Conservation (phyloP, 2,797 vertebrate species). For the Columba guinea region DNA sequence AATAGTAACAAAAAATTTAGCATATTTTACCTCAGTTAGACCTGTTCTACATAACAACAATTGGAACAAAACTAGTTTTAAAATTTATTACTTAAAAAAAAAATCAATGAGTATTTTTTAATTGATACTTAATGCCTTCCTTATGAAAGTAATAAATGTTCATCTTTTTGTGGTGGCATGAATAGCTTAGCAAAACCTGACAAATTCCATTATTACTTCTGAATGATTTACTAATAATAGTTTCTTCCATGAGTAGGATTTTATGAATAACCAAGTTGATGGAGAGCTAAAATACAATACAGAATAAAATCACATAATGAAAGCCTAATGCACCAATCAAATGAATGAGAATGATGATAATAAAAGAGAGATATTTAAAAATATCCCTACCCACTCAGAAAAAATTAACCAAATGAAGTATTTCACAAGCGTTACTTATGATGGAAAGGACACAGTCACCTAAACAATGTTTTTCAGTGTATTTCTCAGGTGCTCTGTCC, state of each 20-base stretch:
- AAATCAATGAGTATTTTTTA: not conserved
- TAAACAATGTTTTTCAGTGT: not conserved
- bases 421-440: not conserved
- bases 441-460: not conserved
- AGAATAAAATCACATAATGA: not conserved
- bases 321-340: not conserved
- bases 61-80: not conserved
- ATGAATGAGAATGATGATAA: not conserved
- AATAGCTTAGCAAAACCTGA: not conserved
- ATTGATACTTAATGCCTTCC: not conserved
- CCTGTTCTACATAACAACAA: not conserved
- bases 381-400: not conserved
- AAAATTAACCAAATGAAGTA: not conserved
- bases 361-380: not conserved
- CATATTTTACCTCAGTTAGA: not conserved
- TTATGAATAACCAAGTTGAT: conserved; percentile 14
- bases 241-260: conserved; percentile 1
- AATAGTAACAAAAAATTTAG: not conserved
- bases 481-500: not conserved
- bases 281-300: not conserved
- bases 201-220: not conserved
- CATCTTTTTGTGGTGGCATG: not conserved
- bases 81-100: not conserved
- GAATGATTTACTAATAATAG: conserved; percentile 6
- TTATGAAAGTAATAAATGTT: not conserved